phyloP scores from a whole-genome alignment of 2,888 invertebrate genomes.

The Neoitamus cyanurus region DNA sequence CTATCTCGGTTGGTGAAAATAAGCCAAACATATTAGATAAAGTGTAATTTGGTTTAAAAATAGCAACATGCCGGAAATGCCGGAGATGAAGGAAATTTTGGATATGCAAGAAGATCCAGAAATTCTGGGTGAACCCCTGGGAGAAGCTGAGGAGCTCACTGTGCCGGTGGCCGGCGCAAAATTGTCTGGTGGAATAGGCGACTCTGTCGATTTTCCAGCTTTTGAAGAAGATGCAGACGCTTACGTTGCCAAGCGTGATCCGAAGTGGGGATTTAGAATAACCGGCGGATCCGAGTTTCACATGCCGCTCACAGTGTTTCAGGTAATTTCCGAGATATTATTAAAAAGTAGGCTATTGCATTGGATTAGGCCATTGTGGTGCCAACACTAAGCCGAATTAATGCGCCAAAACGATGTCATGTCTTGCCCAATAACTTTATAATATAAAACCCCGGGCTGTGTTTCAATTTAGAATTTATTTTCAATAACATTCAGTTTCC shows the following conservation, averaged over 20 bases:
- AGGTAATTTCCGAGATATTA: constrained; percentile 59
- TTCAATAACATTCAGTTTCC: neutral
- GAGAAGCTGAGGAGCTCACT: neutral
- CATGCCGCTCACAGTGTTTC: constrained; percentile 67
- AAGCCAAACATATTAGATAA: neutral
- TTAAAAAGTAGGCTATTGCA: constrained; percentile 24
- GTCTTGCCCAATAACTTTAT: constrained; percentile 1
- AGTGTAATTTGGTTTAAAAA: neutral
- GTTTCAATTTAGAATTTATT: neutral
- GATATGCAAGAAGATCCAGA: constrained; percentile 9
- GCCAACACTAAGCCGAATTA: neutral
- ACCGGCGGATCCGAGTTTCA: constrained; percentile 67
- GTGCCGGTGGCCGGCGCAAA: constrained; percentile 59
- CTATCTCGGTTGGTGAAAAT: neutral
- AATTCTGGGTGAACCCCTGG: neutral
- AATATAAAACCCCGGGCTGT: neutral
- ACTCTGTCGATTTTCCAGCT: constrained; percentile 65
- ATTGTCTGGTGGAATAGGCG: constrained; percentile 64
- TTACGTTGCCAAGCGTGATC: constrained; percentile 62
- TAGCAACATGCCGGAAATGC: constrained; percentile 6
- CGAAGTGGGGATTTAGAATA: constrained; percentile 66
- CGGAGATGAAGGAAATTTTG: neutral
- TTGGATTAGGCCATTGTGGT: neutral
- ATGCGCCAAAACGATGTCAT: neutral
- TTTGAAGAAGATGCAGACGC: constrained; percentile 63